Conservation (phyloP, 1,140 invertebrate species). For the Maniola jurtina region DNA sequence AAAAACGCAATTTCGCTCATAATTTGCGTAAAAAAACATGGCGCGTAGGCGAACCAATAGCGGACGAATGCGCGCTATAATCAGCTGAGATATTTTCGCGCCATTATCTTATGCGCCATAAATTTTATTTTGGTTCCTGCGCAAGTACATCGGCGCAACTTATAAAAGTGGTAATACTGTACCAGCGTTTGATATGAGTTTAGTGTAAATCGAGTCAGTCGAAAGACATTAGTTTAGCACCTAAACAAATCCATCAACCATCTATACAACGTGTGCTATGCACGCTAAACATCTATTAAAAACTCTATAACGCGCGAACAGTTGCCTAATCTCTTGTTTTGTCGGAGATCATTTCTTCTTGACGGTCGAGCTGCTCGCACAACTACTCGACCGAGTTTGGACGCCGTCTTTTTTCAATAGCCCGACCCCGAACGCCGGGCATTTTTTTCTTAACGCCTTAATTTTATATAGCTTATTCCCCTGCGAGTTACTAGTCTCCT, state of each 20-base stretch:
- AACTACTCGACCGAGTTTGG: constrained; percentile 67
- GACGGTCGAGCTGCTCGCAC: constrained; percentile 61
- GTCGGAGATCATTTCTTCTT: constrained; percentile 73
- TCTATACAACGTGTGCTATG: constrained; percentile 48
- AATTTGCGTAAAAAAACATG: too few species aligned
- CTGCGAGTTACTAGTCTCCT: constrained; percentile 72
- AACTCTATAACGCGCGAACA: constrained; percentile 42
- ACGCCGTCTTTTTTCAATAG: constrained; percentile 70
- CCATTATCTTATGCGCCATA: too few species aligned
- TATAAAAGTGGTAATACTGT: neutral
- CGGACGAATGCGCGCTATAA: too few species aligned
- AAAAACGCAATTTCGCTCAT: too few species aligned
- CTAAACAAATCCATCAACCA: constrained; percentile 56
- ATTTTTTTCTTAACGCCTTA: constrained; percentile 73
- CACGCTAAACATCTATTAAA: constrained; percentile 45
- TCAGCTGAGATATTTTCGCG: too few species aligned
- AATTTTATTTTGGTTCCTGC: too few species aligned
- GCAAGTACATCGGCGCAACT: too few species aligned
- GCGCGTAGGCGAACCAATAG: too few species aligned
- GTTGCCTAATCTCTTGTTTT: constrained; percentile 34
- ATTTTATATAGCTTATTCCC: constrained; percentile 75
- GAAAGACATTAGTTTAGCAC: constrained; percentile 40
- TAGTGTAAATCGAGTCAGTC: constrained; percentile 55
- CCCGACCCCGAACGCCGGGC: constrained; percentile 64
- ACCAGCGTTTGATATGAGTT: constrained; percentile 54